Evolutionary conservation across 2,113 vertebrate genomes (phyloP).

Genomic region (Anas platyrhynchos): DNA sequence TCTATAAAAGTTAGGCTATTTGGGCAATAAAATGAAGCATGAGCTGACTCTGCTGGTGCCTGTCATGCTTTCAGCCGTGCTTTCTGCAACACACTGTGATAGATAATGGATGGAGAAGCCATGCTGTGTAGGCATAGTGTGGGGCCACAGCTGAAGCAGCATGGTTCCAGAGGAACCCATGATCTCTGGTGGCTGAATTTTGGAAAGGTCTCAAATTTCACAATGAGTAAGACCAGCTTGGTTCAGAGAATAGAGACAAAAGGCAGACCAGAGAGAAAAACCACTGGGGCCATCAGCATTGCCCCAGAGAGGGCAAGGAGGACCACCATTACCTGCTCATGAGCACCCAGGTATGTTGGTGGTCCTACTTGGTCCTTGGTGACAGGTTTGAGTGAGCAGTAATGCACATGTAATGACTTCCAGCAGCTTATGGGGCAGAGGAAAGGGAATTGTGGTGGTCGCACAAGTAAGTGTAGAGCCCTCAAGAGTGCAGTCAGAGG

Average conservation of each 20-base stretch:
- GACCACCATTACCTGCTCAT: background rate
- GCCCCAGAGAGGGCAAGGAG: background rate
- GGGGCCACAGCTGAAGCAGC: background rate
- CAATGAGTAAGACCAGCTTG: background rate
- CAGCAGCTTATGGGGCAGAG: background rate
- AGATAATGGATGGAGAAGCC: background rate
- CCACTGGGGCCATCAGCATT: background rate
- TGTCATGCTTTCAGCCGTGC: too few relatives aligned
- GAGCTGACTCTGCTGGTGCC: too few relatives aligned
- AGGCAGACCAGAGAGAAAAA: background rate
- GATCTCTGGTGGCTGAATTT: background rate
- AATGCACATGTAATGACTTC: fast-evolving
- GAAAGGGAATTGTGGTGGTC: background rate
- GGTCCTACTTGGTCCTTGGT: background rate
- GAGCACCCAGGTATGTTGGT: background rate
- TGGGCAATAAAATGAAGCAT: too few relatives aligned
- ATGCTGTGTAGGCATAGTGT: fast-evolving
- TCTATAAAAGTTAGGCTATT: too few relatives aligned
- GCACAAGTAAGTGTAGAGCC: fast-evolving
- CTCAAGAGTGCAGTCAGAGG: background rate
- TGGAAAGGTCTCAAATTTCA: background rate
- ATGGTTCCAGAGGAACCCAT: background rate
- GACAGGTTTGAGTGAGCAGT: background rate
- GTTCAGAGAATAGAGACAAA: background rate
- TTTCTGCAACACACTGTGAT: too few relatives aligned